Evolutionary conservation across 2,113 vertebrate genomes (phyloP).

Genomic region (Xenopus borealis): DNA sequence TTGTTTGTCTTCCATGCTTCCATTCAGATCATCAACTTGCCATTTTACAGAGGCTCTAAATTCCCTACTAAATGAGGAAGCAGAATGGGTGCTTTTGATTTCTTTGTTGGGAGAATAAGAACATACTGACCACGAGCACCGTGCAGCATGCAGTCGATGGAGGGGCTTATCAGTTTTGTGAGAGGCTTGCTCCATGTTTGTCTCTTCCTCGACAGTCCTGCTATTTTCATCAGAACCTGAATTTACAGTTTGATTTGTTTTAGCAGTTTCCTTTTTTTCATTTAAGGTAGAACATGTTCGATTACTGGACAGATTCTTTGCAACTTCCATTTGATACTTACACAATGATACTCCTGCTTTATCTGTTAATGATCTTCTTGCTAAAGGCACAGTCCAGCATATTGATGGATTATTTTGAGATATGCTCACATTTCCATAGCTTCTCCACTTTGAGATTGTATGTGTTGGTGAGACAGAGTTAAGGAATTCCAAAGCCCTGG

Average conservation of each 20-base stretch:
- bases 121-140: neutral
- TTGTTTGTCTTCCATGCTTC: neutral
- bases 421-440: neutral
- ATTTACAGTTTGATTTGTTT: neutral
- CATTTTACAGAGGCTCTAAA: neutral
- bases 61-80: neutral
- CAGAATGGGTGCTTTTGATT: neutral
- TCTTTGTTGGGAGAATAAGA: neutral
- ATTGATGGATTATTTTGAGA: neutral
- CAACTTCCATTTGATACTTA: no score
- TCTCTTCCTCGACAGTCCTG: neutral
- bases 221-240: neutral
- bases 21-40: neutral
- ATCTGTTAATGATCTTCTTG: neutral
- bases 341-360: neutral
- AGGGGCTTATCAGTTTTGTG: neutral
- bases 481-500: neutral
- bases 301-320: no score
- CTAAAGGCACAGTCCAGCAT: neutral
- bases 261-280: no score
- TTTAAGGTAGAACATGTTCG: no score
- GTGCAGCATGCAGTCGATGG: neutral
- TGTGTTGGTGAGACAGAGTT: neutral
- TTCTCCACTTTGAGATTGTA: neutral
- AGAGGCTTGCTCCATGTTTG: neutral